phyloP scores from a whole-genome alignment of 2,888 invertebrate species.

The Cataglyphis albicans region DNA sequence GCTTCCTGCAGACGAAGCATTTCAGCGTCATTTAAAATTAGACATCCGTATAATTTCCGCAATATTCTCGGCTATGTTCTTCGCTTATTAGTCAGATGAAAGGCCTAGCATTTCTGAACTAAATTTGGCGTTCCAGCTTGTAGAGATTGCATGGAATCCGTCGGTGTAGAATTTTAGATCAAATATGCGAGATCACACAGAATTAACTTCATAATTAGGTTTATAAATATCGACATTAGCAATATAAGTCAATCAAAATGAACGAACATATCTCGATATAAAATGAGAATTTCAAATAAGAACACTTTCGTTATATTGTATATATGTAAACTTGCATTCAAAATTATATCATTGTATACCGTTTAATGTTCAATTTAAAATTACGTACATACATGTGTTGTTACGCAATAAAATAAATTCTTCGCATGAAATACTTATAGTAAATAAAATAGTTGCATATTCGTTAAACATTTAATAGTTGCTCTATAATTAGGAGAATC shows the following conservation, averaged over 20 bases:
- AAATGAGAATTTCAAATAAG: background rate
- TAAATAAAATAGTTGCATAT: background rate
- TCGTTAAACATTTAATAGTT: constrained; percentile 1
- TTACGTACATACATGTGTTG: background rate
- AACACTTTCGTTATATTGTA: background rate
- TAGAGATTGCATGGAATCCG: background rate
- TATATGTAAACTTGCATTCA: background rate
- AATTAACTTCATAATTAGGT: background rate
- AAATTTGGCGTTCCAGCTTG: background rate
- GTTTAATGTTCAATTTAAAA: background rate
- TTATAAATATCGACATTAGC: background rate
- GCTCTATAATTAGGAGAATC: constrained; percentile 28
- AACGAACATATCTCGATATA: background rate
- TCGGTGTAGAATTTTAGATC: background rate
- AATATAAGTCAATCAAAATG: background rate
- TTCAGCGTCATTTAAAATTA: background rate
- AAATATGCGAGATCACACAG: background rate
- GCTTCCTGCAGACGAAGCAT: background rate
- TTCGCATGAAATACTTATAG: background rate
- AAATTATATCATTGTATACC: background rate
- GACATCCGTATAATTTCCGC: background rate
- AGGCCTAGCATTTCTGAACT: background rate
- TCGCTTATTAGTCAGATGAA: background rate
- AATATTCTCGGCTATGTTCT: background rate
- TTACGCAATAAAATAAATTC: background rate